phyloP scores from a whole-genome alignment of 1,140 invertebrate species.

The Trissolcus basalis region DNA sequence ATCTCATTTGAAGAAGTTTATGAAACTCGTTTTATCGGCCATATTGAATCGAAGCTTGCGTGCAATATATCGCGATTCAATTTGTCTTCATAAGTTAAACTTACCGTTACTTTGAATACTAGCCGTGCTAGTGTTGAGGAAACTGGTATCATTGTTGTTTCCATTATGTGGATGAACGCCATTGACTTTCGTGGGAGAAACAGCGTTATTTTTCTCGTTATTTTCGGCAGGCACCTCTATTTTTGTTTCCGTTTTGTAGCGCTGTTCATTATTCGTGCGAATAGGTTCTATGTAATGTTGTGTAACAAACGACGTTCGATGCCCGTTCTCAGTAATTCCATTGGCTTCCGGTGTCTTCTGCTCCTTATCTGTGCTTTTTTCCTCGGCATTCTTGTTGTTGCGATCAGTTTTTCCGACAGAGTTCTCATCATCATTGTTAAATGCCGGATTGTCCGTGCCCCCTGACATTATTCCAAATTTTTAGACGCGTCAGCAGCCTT shows the following conservation, averaged over 20 bases:
- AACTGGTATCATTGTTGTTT: constrained; percentile 73
- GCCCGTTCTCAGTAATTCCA: constrained; percentile 64
- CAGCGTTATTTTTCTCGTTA: constrained; percentile 58
- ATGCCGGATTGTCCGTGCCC: constrained; percentile 72
- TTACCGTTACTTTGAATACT: constrained; percentile 71
- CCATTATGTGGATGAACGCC: constrained; percentile 69
- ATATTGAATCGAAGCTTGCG: too few relatives aligned
- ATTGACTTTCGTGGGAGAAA: constrained; percentile 66
- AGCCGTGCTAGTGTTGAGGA: constrained; percentile 71
- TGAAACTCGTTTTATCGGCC: too few relatives aligned
- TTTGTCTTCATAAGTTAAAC: constrained; percentile 10
- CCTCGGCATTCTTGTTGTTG: constrained; percentile 57
- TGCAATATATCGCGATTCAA: too few relatives aligned
- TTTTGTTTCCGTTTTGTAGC: constrained; percentile 69
- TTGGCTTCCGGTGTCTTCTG: constrained; percentile 26
- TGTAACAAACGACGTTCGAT: constrained; percentile 67
- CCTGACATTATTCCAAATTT: constrained; percentile 46
- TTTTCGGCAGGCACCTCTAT: constrained; percentile 70
- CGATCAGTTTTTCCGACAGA: constrained; percentile 53
- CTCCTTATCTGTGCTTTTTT: constrained; percentile 30
- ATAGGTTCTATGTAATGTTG: constrained; percentile 69
- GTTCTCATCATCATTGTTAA: constrained; percentile 66
- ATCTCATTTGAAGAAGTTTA: constrained; percentile 11
- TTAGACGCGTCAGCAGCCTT: constrained; percentile 6
- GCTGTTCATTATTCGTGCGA: constrained; percentile 63